phyloP scores from a whole-genome alignment of 2,113 vertebrate species.

The Onychostoma macrolepis region DNA sequence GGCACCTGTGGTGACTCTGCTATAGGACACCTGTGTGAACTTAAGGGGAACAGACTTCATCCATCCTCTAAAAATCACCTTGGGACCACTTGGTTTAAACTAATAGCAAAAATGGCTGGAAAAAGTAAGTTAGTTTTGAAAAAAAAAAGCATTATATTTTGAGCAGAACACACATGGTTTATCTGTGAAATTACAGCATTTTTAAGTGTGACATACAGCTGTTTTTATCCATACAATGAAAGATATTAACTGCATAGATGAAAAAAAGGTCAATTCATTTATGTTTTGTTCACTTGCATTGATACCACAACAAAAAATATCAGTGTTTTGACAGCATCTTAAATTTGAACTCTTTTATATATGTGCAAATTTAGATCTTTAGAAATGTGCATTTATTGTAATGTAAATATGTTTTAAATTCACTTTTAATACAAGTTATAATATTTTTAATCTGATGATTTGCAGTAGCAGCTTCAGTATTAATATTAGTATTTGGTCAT shows the following conservation, averaged over 20 bases:
- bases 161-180: not conserved
- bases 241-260: not conserved
- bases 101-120: not conserved
- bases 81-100: not conserved
- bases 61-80: not conserved
- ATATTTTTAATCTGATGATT: no score
- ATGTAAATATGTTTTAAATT: no score
- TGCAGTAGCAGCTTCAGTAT: no score
- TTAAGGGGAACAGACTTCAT: not conserved
- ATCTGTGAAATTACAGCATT: not conserved
- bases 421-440: no score
- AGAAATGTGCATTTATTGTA: no score
- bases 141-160: not conserved
- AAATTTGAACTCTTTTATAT: no score
- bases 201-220: not conserved
- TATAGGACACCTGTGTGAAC: constrained; percentile 1
- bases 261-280: not conserved
- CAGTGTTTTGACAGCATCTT: no score
- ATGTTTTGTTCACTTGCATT: no score
- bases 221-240: not conserved
- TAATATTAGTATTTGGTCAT: no score
- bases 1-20: not conserved
- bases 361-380: no score
- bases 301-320: no score
- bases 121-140: not conserved